phyloP scores from a whole-genome alignment of 2,113 vertebrate species.

The Morone chrysops region DNA sequence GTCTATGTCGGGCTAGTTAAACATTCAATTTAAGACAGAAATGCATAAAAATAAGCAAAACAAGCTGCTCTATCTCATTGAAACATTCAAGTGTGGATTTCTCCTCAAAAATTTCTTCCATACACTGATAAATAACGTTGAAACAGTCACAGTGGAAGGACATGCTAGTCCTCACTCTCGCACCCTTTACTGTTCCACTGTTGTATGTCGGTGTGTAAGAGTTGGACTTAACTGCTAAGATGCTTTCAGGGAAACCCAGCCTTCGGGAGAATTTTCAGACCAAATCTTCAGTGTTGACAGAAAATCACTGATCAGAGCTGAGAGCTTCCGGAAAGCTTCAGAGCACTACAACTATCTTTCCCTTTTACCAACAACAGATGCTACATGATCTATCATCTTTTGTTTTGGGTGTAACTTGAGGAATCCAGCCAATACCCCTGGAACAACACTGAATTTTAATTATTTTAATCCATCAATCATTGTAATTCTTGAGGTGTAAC shows the following conservation, averaged over 20 bases:
- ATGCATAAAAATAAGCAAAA: no score
- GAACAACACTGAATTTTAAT: background rate
- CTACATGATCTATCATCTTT: background rate
- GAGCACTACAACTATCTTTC: background rate
- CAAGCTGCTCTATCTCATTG: background rate
- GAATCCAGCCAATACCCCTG: background rate
- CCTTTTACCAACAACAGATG: background rate
- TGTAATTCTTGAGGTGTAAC: background rate
- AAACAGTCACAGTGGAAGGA: background rate
- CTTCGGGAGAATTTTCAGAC: background rate
- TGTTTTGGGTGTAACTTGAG: background rate
- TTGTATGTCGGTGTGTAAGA: background rate
- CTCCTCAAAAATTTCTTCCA: background rate
- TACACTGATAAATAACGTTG: background rate
- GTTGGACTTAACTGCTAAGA: background rate
- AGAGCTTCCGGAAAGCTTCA: slow-evolving; percentile 9
- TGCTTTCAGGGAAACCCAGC: background rate
- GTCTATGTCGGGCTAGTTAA: background rate
- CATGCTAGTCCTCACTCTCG: background rate
- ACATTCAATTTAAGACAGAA: background rate
- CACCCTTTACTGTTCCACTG: background rate
- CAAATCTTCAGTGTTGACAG: slow-evolving; percentile 8
- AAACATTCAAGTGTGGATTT: slow-evolving; percentile 1
- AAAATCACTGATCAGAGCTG: background rate
- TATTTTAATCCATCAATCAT: background rate